Conservation (phyloP, 2,888 invertebrate genomes). For the Anarsia innoxiella region DNA sequence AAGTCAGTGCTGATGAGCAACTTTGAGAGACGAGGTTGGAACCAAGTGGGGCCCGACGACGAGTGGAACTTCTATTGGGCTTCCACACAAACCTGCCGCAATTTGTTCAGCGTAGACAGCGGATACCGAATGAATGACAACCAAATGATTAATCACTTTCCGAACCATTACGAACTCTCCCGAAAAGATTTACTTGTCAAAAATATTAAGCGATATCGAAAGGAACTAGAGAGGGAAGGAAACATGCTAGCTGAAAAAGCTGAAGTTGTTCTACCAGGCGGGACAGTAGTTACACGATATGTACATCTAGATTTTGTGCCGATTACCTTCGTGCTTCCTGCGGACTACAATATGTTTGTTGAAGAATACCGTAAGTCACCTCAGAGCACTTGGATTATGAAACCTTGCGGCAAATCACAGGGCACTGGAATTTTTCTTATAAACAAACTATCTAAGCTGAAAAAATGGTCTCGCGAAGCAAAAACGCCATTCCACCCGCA, state of each 20-base stretch:
- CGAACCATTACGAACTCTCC: constrained; percentile 95
- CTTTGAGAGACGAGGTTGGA: constrained; percentile 76
- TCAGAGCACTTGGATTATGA: constrained; percentile 98
- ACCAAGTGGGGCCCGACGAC: constrained; percentile 88
- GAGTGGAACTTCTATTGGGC: constrained; percentile 99
- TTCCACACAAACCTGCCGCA: constrained; percentile 90
- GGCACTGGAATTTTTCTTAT: constrained; percentile 97
- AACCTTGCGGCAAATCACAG: constrained; percentile 96
- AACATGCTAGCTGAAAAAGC: constrained; percentile 87
- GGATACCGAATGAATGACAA: constrained; percentile 80
- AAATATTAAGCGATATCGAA: constrained; percentile 95
- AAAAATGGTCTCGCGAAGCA: constrained; percentile 91
- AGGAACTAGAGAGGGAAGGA: constrained; percentile 93
- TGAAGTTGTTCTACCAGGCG: constrained; percentile 64
- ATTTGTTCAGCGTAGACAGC: constrained; percentile 80
- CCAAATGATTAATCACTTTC: constrained; percentile 96
- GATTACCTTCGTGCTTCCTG: constrained; percentile 93
- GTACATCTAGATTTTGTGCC: constrained; percentile 93
- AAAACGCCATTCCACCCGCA: constrained; percentile 90
- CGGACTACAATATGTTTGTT: constrained; percentile 97
- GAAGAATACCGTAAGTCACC: constrained; percentile 96
- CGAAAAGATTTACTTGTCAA: constrained; percentile 97
- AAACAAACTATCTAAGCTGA: constrained; percentile 94
- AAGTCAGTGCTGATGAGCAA: constrained; percentile 49
- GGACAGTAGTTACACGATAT: constrained; percentile 82